phyloP scores from a whole-genome alignment of 1,140 invertebrate species.

The Leptonema lineaticorne region DNA sequence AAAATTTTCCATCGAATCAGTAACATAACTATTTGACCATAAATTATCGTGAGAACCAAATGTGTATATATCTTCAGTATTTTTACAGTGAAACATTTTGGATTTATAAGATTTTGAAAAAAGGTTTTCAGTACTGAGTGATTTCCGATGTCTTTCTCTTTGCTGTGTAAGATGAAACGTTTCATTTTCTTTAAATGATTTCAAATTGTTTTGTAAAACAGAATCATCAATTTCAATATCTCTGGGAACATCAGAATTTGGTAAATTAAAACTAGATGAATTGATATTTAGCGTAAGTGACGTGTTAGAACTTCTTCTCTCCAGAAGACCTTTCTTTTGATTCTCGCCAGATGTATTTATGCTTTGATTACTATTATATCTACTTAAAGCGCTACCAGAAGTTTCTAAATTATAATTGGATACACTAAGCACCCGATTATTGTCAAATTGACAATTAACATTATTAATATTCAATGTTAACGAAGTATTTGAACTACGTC shows the following conservation, averaged over 20 bases:
- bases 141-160: conserved; percentile 55
- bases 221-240: conserved; percentile 53
- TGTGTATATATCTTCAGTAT: conserved; percentile 46
- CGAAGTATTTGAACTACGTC: conserved; percentile 54
- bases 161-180: conserved; percentile 42
- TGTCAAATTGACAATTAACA: conserved; percentile 45
- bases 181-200: conserved; percentile 10
- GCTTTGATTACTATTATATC: conserved; percentile 54
- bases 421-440: conserved; percentile 52
- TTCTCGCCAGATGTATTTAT: conserved; percentile 48
- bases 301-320: conserved; percentile 53
- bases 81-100: conserved; percentile 44
- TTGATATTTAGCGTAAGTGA: conserved; percentile 49
- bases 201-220: conserved; percentile 32
- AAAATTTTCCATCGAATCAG: conserved; percentile 43
- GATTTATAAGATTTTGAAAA: conserved; percentile 54
- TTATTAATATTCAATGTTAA: conserved; percentile 47
- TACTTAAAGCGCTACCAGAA: conserved; percentile 52
- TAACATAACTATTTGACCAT: conserved; percentile 49
- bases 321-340: conserved; percentile 49
- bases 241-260: conserved; percentile 46
- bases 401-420: conserved; percentile 56
- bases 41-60: conserved; percentile 56
- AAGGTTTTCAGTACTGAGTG: conserved; percentile 60
- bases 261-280: conserved; percentile 32